phyloP scores from a whole-genome alignment of 2,113 vertebrate species.

The Meles meles region DNA sequence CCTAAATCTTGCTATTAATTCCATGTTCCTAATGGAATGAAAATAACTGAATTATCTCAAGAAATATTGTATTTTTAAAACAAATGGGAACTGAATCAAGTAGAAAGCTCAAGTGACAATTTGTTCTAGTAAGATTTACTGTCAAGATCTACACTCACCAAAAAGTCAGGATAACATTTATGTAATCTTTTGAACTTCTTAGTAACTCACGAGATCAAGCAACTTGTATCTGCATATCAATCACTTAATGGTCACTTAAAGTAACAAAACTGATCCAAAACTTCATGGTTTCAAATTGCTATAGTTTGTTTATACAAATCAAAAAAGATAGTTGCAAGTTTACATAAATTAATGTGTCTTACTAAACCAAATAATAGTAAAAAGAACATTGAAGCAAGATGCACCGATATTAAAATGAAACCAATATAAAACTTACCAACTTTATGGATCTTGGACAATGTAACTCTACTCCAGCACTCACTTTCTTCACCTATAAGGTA shows the following conservation, averaged over 20 bases:
- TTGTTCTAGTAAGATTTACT: slow-evolving; percentile 36
- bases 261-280: slow-evolving; percentile 1
- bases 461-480: not conserved
- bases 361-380: not conserved
- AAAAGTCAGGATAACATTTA: slow-evolving; percentile 27
- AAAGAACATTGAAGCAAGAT: not conserved
- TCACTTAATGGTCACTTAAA: not conserved
- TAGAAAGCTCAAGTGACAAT: not conserved
- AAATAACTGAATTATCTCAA: not conserved
- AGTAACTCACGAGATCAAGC: not conserved
- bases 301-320: not conserved
- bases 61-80: not conserved
- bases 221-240: not conserved
- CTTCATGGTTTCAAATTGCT: not conserved
- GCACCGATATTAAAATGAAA: not conserved
- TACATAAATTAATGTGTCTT: not conserved
- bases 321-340: not conserved
- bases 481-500: not conserved
- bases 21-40: not conserved
- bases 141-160: not conserved
- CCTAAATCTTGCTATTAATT: not conserved
- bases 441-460: not conserved
- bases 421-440: not conserved
- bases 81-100: not conserved
- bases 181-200: not conserved